Evolutionary conservation across 2,797 vertebrate species (phyloP).

Genomic region (Pteropus rufus): DNA sequence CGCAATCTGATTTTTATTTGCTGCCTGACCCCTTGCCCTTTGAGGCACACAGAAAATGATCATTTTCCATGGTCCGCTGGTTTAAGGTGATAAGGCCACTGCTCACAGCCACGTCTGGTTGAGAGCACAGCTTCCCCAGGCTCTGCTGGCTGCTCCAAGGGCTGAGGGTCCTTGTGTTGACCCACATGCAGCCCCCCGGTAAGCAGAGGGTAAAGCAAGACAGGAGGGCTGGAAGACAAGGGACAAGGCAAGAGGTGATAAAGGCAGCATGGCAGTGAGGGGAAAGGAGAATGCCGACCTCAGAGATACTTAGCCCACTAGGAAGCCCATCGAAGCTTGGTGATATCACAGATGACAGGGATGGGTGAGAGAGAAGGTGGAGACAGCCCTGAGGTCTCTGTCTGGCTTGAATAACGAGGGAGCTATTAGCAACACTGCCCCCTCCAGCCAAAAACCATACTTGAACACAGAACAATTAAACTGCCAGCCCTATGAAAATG

Average conservation of each 20-base stretch:
- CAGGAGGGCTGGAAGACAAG: not conserved
- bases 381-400: not conserved
- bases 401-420: not conserved
- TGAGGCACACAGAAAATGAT: not conserved
- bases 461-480: not conserved
- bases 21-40: not conserved
- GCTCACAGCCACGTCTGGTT: not conserved
- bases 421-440: not conserved
- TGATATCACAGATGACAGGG: not conserved
- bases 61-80: not conserved
- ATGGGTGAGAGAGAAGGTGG: not conserved
- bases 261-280: not conserved
- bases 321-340: not conserved
- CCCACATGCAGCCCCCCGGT: not conserved
- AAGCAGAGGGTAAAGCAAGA: not conserved
- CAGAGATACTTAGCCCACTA: accelerated
- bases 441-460: not conserved
- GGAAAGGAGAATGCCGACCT: not conserved
- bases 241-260: not conserved
- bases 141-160: not conserved
- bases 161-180: not conserved
- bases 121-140: not conserved
- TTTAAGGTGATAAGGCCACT: not conserved
- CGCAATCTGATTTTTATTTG: not conserved
- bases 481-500: not conserved